Base-by-base conservation (phyloP, 2,888 invertebrate genomes). In the Cerastoderma edule region DNA sequence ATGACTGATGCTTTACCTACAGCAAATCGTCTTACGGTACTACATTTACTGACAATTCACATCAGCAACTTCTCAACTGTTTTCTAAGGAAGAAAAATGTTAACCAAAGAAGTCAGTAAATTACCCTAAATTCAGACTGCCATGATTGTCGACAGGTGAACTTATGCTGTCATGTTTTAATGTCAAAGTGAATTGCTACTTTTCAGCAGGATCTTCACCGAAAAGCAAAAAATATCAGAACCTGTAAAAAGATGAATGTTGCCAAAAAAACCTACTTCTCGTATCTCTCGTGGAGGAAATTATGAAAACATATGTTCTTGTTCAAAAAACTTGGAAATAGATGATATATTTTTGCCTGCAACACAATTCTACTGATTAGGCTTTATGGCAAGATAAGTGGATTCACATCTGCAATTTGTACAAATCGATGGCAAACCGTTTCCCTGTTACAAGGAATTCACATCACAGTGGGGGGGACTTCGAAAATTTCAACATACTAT, bases 301-400 rank as follows among this genome's bases (percentile, higher is more conserved):
- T 57, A 57, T 57, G 32, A 57, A 57, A 57, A 57, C 57, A 57
- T 57, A 57, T 57, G 57, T 57, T 57, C 33, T 32, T 28, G 32
- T 57, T 32, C 57, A 57, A 57, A 57, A 57, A 57, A 57, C 57
- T 57, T 57, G n/a, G 57, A 57, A 32, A 57, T 30, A 57, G 33
- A 57, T 57, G 57, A 57, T 57, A 57, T 56, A 32, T 32, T 57
- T 57, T 57, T 57, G 33, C 57, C 57, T 57, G 57, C 57, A 57
- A 57, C 28, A 57, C 57, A 32, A 57, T 57, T 57, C 57, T 28
- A 32, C 57, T 57, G 57, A 57, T 57, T 57, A 57, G 57, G 22
- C 22, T 30, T 32, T 10, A 33, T 57, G 57, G 57, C 33, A 57
- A 57, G 57, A 57, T 57, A 57, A 57, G 57, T 57, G 57, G 57